phyloP scores from a whole-genome alignment of 1,140 invertebrate genomes.

The Sitophilus oryzae region DNA sequence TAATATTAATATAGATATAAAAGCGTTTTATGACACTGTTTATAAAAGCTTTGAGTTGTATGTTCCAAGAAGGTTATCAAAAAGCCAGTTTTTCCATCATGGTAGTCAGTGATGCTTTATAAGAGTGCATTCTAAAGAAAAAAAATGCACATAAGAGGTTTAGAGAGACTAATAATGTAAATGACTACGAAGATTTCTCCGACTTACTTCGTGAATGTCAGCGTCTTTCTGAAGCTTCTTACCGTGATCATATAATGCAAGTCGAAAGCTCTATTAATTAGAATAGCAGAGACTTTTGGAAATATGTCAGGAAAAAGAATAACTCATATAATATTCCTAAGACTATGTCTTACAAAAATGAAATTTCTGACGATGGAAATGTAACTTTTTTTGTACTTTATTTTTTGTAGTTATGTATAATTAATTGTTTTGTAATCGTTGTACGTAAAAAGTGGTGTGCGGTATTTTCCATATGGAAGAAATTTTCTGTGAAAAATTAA shows the following conservation, averaged over 20 bases:
- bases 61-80: too few relatives aligned
- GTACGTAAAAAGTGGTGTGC: too few relatives aligned
- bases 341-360: not conserved
- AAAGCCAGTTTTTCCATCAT: not conserved
- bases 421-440: too few relatives aligned
- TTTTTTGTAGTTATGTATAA: too few relatives aligned
- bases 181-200: not conserved
- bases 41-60: too few relatives aligned
- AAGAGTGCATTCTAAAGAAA: too few relatives aligned
- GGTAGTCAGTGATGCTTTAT: too few relatives aligned
- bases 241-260: not conserved
- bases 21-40: not conserved
- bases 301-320: not conserved
- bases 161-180: not conserved
- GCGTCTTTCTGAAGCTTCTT: not conserved
- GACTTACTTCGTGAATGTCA: not conserved
- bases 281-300: constrained; percentile 1
- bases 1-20: not conserved
- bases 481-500: too few relatives aligned
- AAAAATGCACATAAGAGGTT: too few relatives aligned
- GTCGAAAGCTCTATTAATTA: not conserved
- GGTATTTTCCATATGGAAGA: too few relatives aligned
- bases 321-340: not conserved
- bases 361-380: not conserved
- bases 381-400: too few relatives aligned